Base-by-base conservation (phyloP, 2,888 invertebrate genomes). In the Melieria crassipennis region DNA sequence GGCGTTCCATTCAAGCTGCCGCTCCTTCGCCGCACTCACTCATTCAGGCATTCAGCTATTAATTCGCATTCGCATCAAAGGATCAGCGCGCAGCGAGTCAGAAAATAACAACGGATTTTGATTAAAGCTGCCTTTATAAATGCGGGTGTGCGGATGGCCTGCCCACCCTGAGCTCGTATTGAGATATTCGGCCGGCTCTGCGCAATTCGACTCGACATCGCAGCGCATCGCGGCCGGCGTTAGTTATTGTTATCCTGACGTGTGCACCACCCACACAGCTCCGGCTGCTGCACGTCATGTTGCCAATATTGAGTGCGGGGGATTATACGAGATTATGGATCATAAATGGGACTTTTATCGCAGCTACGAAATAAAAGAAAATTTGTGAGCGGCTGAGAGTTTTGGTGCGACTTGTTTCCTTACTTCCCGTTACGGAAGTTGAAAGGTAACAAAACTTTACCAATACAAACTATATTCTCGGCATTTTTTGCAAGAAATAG, bases 21-120 rank as follows among this genome's bases (percentile, higher is more conserved):
- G 67, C 65, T 71, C 68, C 64, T 73, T 70, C 62, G 47, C 56
- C 57, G 67, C 70, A 71, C 58, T 70, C 69, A 43, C 55, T 71
- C 68, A 68, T 69, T 70, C 69, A 60, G 48, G n/a, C 63, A 74
- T 69, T 70, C 64, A 69, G 72, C 77, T 78, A 78, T 78, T 75
- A 78, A 77, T 78, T 78, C 84, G 83, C 83, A 84, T 84, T 84
- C 84, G 83, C 83, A 84, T 84, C 84, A 84, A 84, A 84, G 87
- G 88, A 88, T 89, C 88, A 88, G 89, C 79, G 83, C 88, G 89
- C 88, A 89, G 86, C 88, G 88, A 88, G 86, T 87, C 86, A 89
- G 89, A 89, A 89, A 89, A 89, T 89, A 88, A 89, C 89, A 88
- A 87, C 87, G 86, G 87, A 87, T 87, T 87, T 87, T 87, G 86